Percentiles rank a stretch among this genome's conserved stretches.
Evolutionary conservation across 2,113 vertebrate species (phyloP).

Genomic region (Carollia perspicillata): DNA sequence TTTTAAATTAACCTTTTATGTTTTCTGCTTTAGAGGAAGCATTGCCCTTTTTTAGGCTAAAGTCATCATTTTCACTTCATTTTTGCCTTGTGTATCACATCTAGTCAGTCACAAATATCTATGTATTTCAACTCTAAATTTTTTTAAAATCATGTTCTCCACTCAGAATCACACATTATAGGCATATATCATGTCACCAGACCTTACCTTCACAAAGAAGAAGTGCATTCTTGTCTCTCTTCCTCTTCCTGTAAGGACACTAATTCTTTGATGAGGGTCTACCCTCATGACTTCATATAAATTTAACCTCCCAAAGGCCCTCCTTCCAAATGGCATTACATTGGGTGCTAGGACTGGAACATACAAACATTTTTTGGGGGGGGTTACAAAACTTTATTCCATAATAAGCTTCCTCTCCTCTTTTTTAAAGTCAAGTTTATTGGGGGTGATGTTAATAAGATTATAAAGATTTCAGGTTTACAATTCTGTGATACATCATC

Average conservation of each 20-base stretch:
- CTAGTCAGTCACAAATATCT: neutral
- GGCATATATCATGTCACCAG: neutral
- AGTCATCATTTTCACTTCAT: neutral
- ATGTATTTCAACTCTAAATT: neutral
- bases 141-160: neutral
- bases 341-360: neutral
- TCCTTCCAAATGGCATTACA: neutral
- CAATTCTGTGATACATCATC: neutral
- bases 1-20: neutral
- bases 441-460: neutral
- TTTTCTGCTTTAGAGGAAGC: neutral
- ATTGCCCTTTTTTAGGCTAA: neutral
- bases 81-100: neutral
- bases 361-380: neutral
- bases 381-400: neutral
- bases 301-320: neutral
- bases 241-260: neutral
- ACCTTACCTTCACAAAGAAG: neutral
- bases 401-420: neutral
- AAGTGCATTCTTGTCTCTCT: neutral
- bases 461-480: neutral
- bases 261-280: neutral
- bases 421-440: neutral
- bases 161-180: neutral
- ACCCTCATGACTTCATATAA: neutral